These are phyloP conservation scores for Drosophila insularis DNA, from an alignment of 1,140 invertebrate genomes.

Conservation along the genomic window DNA sequence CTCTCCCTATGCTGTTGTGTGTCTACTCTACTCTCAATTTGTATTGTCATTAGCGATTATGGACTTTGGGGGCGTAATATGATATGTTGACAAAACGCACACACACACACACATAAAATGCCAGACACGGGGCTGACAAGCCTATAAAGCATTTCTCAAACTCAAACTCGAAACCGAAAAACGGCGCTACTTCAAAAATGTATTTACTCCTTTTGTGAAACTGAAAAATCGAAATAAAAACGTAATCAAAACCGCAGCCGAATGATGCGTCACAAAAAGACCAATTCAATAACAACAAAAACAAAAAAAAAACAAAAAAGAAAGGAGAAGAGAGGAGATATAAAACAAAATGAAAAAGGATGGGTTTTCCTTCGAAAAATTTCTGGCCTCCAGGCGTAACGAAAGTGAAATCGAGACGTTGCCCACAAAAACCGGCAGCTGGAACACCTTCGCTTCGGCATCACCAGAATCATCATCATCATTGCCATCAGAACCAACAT, in stretches of 20 bases:
- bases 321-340: background rate
- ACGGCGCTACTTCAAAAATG: conserved; percentile 75
- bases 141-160: conserved; percentile 68
- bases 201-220: conserved; percentile 74
- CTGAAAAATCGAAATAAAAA: conserved; percentile 52
- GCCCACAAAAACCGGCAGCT: conserved; percentile 60
- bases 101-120: conserved; percentile 18
- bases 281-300: conserved; percentile 6
- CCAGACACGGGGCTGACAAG: conserved; percentile 56
- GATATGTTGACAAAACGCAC: conserved; percentile 75
- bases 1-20: conserved; percentile 11
- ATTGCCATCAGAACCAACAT: background rate
- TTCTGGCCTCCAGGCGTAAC: conserved; percentile 59
- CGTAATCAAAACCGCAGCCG: conserved; percentile 74
- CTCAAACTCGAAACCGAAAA: conserved; percentile 2
- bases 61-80: conserved; percentile 62
- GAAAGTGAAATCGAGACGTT: conserved; percentile 77
- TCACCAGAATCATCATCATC: conserved; percentile 12
- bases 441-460: conserved; percentile 68
- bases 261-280: conserved; percentile 61
- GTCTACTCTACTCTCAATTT: conserved; percentile 56
- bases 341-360: conserved; percentile 4
- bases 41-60: conserved; percentile 80
- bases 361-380: conserved; percentile 69
- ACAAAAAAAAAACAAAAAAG: conserved; percentile 22